Percentiles rank a stretch among this genome's conserved stretches.
phyloP scores from a whole-genome alignment of 2,113 vertebrate genomes.

The Datnioides undecimradiatus region DNA sequence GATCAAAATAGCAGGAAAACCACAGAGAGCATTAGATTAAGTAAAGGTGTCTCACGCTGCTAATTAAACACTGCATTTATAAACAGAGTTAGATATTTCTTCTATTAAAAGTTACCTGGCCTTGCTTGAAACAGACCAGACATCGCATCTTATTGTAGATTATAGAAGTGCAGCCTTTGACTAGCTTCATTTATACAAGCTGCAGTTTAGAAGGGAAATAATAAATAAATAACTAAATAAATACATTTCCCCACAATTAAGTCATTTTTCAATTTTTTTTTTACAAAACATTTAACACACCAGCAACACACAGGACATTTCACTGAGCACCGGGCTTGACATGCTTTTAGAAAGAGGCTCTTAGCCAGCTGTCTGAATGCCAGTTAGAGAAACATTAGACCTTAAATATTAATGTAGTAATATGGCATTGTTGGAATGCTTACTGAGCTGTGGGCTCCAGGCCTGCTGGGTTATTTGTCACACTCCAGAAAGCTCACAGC shows the following conservation, averaged over 20 bases:
- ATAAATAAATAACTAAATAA: not conserved
- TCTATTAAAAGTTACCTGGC: not conserved
- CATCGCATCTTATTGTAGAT: not conserved
- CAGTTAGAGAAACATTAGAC: conserved; percentile 82
- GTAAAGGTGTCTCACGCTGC: too few relatives aligned
- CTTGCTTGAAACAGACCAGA: not conserved
- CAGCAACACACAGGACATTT: conserved; percentile 51
- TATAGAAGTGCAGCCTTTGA: too few relatives aligned
- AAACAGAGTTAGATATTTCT: not conserved
- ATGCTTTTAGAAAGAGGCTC: conserved; percentile 63
- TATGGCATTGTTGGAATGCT: conserved; percentile 84
- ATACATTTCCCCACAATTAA: not conserved
- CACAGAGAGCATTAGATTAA: too few relatives aligned
- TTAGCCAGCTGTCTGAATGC: conserved; percentile 75
- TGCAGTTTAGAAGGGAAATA: not conserved
- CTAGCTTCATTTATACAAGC: not conserved
- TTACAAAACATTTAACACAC: conserved; percentile 44
- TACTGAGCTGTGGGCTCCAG: conserved; percentile 78
- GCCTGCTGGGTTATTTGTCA: conserved; percentile 80
- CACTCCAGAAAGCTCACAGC: conserved; percentile 77
- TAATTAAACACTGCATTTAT: not conserved
- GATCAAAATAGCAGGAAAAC: not conserved
- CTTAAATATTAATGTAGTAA: conserved; percentile 85
- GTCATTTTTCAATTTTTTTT: not conserved
- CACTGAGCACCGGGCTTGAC: conserved; percentile 47